Base-by-base conservation (phyloP, 2,888 invertebrate species). In the Neoascia interrupta region DNA sequence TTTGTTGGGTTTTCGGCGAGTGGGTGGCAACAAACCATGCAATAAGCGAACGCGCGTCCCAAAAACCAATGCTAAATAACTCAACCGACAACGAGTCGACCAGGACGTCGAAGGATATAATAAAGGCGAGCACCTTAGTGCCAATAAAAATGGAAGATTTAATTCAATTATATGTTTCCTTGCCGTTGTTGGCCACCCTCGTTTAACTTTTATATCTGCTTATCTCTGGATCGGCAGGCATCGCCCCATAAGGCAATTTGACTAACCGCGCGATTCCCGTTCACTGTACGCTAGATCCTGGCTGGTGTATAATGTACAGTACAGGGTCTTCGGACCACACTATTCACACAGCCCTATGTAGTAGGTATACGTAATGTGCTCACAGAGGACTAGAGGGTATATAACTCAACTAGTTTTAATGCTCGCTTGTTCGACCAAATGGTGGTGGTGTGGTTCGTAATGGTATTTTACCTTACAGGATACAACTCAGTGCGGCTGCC, bases 91-190 rank as follows among this genome's bases (percentile, higher is more conserved):
- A 5, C 15, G 15, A 10, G n/a, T n/a, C n/a, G n/a, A n/a, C n/a
- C 37, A 31, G 3, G 28, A 66, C 51, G 8, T 23, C 54, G 21
- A 66, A 66, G 66, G 79, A 73, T 72, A n/a, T n/a, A 76, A 70
- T 75, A 72, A 72, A 79, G 43, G 61, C 66, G 61, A 79, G 73
- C 79, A 79, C 79, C 72, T 79, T 79, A 73, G 79, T 79, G 73
- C 73, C 79, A 79, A 79, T 79, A 79, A 79, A 79, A 79, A 79
- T 73, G 61, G 79, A 73, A 73, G 79, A 68, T 79, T 73, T 79
- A 79, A 79, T 79, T 79, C 79, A 79, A 79, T 79, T 79, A 79
- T 73, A 68, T 68, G 56, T 66, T 73, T 68, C 79, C 60, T 58
- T 73, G 66, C 54, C n/a, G n/a, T n/a, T 28, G 66, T 39, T 51